A percentile compares a stretch with the other conserved stretches of the same genome.
Evolutionary conservation across 2,888 invertebrate species (phyloP).

Genomic region (Agriotes lineatus): DNA sequence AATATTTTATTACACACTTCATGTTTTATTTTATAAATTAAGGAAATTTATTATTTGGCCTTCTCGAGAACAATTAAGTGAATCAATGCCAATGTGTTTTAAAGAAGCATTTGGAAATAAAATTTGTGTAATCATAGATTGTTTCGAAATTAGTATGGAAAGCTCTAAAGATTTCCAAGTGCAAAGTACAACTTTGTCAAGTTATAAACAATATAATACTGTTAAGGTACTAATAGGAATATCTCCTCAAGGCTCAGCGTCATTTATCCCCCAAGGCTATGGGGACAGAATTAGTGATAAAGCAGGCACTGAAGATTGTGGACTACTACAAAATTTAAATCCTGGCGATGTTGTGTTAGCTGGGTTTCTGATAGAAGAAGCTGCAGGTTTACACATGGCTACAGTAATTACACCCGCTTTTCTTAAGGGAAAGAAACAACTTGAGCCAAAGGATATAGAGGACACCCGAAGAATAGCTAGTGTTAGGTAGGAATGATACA

Average conservation of each 20-base stretch:
- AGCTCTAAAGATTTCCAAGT: neutral
- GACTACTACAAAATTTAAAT: conserved; percentile 11
- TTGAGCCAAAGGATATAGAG: conserved; percentile 14
- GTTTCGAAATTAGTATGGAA: neutral
- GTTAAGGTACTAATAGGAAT: neutral
- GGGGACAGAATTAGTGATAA: neutral
- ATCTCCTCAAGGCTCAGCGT: neutral
- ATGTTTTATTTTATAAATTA: neutral
- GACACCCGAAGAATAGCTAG: neutral
- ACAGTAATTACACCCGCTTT: conserved; percentile 17
- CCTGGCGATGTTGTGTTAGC: conserved; percentile 25
- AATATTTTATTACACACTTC: neutral
- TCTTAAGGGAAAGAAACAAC: conserved; percentile 24
- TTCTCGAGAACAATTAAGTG: neutral
- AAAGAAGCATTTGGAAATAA: neutral
- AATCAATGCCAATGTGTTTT: neutral
- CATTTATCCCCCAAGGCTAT: neutral
- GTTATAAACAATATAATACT: conserved; percentile 4
- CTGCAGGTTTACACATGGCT: conserved; percentile 6
- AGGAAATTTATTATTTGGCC: neutral
- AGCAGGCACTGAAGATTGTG: neutral
- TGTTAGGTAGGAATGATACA: neutral
- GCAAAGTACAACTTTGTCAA: neutral
- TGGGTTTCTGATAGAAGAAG: conserved; percentile 12
- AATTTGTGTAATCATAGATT: neutral